Evolutionary conservation across 2,113 vertebrate species (phyloP), one percentile per base, ranked within the genome.

Genomic region (Hipposideros armiger): DNA sequence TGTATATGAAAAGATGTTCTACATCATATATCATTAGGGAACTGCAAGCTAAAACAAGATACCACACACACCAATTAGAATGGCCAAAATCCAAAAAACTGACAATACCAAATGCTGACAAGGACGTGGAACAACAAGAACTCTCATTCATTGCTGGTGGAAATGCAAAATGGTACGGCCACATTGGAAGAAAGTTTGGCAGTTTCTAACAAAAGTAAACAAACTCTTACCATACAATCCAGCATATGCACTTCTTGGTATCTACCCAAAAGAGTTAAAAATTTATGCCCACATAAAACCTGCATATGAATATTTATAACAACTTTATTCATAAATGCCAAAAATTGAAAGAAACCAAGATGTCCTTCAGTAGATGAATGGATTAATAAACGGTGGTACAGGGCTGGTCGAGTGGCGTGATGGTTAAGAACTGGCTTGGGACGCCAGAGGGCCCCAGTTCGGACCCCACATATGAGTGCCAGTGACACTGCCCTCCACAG

Each of bases 231-330:
- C 36, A 62, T 52, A 62, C 16, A 20, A 97, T 47, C 72, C 45
- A 74, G 64, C 15, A 89, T 80, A 22, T 0, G 5, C 2, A 70
- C 5, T 77, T 36, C 54, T 90, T 76, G 7, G 6, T 69, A 86
- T 92, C 92, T 90, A 76, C 26, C 30, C 20, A 36, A 89, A 94
- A 42, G 24, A 94, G 26, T 32, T 74, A 30, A 86, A 92, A 92
- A 92, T 13, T 8, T 73, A 91, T 15, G 64, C 7, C 45, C 26
- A 42, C 26, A 74, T 67, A 67, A 82, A 95, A 74, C 9, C 22
- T 81, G 28, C 20, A 76, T 52, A 62, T 15, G 7, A 62, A 58
- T 88, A 30, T 54, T 62, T 92, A 92, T 4, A 94, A 70, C 40
- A 45, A 14, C 42, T 74, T 93, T 93, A 87, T 73, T 92, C 19